These are phyloP conservation scores for Leucopsar rothschildi DNA, from an alignment of 2,113 vertebrate species.

Conservation along the genomic window DNA sequence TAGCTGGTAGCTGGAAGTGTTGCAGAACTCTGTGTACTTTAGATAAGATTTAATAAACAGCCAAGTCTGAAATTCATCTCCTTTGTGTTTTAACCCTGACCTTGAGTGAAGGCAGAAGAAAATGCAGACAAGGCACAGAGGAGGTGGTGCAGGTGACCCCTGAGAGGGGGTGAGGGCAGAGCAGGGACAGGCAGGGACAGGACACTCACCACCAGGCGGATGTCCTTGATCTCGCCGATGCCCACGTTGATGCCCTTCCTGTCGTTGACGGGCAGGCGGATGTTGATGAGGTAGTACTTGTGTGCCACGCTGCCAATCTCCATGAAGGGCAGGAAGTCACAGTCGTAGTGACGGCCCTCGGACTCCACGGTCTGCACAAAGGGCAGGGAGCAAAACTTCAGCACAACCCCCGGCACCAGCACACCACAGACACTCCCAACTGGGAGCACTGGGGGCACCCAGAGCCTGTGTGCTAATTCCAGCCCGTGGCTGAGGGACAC, in stretches of 20 bases:
- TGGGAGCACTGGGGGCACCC: background rate
- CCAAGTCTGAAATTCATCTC: too few species aligned
- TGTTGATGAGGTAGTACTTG: slow-evolving; percentile 96
- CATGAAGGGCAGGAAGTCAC: slow-evolving; percentile 93
- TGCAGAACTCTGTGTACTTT: too few species aligned
- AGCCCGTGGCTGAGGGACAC: fast-evolving
- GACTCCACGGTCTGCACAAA: too few species aligned
- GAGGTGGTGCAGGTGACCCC: too few species aligned
- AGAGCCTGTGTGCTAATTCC: background rate
- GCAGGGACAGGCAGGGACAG: fast-evolving
- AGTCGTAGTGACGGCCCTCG: slow-evolving; percentile 91
- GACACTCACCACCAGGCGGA: slow-evolving; percentile 85
- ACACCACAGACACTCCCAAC: fast-evolving
- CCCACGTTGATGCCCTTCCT: slow-evolving; percentile 89
- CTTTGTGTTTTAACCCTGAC: too few species aligned
- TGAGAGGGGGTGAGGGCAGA: too few species aligned
- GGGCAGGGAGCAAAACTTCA: background rate
- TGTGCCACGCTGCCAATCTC: slow-evolving; percentile 93
- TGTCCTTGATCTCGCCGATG: slow-evolving; percentile 94
- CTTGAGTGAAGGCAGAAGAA: too few species aligned
- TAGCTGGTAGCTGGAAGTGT: too few species aligned
- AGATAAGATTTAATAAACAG: too few species aligned
- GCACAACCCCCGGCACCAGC: background rate
- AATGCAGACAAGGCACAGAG: too few species aligned
- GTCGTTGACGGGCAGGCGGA: slow-evolving; percentile 91